Evolutionary conservation across 2,113 vertebrate genomes (phyloP), one percentile per base, ranked within the genome.

Genomic region (Rissa tridactyla): DNA sequence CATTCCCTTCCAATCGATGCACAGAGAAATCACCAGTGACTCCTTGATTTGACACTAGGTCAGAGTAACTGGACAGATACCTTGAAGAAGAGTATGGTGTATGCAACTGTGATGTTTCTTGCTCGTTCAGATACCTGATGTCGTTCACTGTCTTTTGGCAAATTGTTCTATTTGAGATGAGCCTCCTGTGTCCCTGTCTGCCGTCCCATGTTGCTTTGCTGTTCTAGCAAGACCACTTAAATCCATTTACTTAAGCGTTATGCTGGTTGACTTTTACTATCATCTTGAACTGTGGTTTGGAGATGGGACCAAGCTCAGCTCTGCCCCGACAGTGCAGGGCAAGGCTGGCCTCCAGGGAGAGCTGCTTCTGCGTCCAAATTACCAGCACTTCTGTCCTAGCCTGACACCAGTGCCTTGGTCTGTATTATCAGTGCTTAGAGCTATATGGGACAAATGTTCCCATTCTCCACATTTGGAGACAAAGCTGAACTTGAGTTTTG

Each of bases 231-330:
- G 15, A 70, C 1, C 34, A 54, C 11, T 27, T 42, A 16, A 49
- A 25, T n/a, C 47, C 86, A 9, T 23, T 78, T 11, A 5, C 6
- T 57, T 6, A 22, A 42, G 30, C 1, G 0, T 46, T 77, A 1
- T 34, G 6, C 15, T 90, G 49, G 6, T 11, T 88, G 46, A 8
- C 5, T 80, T 75, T 80, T 17, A 64, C 12, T 8, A 36, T 65
- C 38, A n/a, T n/a, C 70, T 49, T 61, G 36, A 75, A 13, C 30
- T 10, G 57, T 40, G 29, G 10, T 23, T 13, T 23, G 42, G 25
- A 60, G 52, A 6, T 12, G 20, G 40, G 32, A 15, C 4, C 34
- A 8, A 82, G 51, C 19, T 66, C 51, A 42, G 21, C 29, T 58
- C 17, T 68, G 21, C 16, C 15, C 55, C 40, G 47, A 17, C 32